phyloP scores from a whole-genome alignment of 2,888 invertebrate species.

The Platycheirus rosarum region DNA sequence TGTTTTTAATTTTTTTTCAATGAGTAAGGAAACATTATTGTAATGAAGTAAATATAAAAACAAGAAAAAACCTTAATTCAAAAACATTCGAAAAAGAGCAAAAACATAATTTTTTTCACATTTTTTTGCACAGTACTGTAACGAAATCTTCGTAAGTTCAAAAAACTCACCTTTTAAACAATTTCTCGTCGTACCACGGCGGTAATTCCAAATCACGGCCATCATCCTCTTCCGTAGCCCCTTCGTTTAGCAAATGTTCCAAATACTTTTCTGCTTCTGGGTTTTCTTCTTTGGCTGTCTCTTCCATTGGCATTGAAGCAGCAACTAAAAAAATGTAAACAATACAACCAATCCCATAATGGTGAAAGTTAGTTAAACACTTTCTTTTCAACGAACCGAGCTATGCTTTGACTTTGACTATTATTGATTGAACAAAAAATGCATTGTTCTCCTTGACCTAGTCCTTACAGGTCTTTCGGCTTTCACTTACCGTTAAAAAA shows the following conservation, averaged over 20 bases:
- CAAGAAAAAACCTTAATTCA: no score
- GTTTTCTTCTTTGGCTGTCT: conserved; percentile 49
- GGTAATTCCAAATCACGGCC: conserved; percentile 84
- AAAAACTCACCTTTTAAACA: conserved; percentile 85
- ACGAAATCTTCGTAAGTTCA: no score
- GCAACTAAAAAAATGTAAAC: conserved; percentile 21
- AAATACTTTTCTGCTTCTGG: conserved; percentile 78
- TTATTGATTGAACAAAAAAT: no score
- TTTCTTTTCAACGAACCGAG: background rate
- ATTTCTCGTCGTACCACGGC: conserved; percentile 86
- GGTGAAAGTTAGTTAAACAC: conserved; percentile 27
- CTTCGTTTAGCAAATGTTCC: conserved; percentile 78
- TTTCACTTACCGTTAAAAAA: conserved; percentile 44
- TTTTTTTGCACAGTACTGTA: no score
- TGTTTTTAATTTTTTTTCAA: no score
- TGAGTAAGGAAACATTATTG: no score
- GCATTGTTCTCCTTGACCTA: background rate
- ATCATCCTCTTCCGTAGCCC: conserved; percentile 79
- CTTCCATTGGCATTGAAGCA: conserved; percentile 15
- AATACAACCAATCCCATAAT: background rate
- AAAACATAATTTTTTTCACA: no score
- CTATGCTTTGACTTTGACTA: no score
- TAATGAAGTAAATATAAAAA: no score
- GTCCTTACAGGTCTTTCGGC: conserved; percentile 20
- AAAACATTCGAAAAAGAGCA: no score